Evolutionary conservation across 2,797 vertebrate species (phyloP).

Genomic region (Smutsia temminckii): DNA sequence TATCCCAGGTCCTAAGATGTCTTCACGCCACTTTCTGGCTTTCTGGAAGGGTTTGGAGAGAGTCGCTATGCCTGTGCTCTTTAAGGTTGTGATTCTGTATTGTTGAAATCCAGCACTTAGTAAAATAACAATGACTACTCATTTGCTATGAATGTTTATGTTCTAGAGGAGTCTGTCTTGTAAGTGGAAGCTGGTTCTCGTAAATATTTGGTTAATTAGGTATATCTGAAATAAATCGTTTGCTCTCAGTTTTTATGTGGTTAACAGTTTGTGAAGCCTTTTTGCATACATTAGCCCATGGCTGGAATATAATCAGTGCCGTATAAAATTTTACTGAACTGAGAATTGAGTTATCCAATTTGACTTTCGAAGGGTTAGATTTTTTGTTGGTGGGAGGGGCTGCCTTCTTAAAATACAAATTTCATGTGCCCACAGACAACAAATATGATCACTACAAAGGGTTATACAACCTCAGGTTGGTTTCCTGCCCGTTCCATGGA

Average conservation of each 20-base stretch:
- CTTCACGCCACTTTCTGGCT: not conserved
- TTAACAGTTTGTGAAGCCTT: not conserved
- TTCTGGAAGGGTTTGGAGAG: not conserved
- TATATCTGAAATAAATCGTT: not conserved
- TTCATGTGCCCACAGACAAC: not conserved
- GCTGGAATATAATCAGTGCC: not conserved
- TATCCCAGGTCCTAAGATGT: not conserved
- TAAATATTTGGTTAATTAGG: slow-evolving; percentile 20
- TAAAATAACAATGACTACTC: not conserved
- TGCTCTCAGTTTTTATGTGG: not conserved
- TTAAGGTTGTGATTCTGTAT: not conserved
- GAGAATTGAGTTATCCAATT: not conserved
- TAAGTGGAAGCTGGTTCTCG: not conserved
- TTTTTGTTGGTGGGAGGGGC: not conserved
- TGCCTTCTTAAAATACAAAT: not conserved
- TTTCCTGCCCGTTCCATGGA: accelerated
- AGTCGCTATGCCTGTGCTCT: not conserved
- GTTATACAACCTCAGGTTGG: not conserved
- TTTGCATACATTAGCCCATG: not conserved
- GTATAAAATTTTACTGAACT: not conserved
- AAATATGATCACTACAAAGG: not conserved
- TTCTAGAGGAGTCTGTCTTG: not conserved
- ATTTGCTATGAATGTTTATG: not conserved
- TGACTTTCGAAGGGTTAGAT: not conserved
- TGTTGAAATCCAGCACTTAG: not conserved